These are phyloP conservation scores for Sinosuthora webbiana DNA, from an alignment of 2,113 vertebrate species.

Conservation along the genomic window DNA sequence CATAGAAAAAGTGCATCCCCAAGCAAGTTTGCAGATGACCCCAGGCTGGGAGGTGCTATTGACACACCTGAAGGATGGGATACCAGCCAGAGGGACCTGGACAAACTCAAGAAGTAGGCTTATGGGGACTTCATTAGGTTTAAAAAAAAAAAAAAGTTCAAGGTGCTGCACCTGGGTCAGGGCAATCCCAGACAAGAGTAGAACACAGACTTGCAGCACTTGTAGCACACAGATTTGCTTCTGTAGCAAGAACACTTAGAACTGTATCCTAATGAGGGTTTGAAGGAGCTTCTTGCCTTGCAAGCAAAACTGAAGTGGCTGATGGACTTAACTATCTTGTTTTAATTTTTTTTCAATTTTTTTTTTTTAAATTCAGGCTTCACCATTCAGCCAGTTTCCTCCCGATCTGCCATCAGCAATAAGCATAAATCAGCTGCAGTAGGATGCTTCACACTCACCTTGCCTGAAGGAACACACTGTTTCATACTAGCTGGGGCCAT, in stretches of 20 bases:
- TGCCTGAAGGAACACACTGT: background rate
- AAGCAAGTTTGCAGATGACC: background rate
- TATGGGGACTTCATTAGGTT: background rate
- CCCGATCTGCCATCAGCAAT: background rate
- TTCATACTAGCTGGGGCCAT: background rate
- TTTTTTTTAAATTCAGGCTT: background rate
- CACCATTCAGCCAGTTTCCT: background rate
- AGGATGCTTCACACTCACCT: background rate
- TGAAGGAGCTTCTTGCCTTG: background rate
- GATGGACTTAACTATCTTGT: background rate
- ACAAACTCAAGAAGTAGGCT: background rate
- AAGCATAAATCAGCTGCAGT: background rate
- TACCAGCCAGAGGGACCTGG: background rate
- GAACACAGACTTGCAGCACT: background rate
- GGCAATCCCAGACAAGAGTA: background rate
- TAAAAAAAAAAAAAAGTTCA: background rate
- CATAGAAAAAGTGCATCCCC: background rate
- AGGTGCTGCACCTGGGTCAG: background rate
- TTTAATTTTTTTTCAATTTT: no score
- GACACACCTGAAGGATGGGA: background rate
- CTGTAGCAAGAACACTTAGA: background rate
- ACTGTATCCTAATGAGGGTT: background rate
- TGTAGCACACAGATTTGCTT: background rate
- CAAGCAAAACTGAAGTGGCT: background rate
- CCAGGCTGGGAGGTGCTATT: no score